Base-by-base conservation (phyloP, 2,113 vertebrate species). In the Loxodonta africana region DNA sequence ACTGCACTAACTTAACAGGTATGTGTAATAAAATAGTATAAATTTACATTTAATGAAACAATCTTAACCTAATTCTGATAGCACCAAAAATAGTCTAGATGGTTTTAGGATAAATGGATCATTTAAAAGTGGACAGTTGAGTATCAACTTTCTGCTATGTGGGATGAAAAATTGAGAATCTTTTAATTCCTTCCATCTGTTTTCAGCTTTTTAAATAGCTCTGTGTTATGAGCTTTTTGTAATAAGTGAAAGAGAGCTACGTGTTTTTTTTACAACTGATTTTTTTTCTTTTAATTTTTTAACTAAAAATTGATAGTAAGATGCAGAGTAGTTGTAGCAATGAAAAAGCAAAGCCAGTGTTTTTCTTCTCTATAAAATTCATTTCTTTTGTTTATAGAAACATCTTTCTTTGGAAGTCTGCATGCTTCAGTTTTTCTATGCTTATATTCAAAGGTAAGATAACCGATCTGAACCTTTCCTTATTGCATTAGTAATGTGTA, bases 361-460 rank as follows among this genome's bases (percentile, higher is more conserved):
- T 37, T 97, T 98, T 82, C 20, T 81, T 85, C 28, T 96, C 41
- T 77, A 37, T 62, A 33, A 98, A 78, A 95, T 15, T 86, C 12
- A 9, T 95, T 95, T 97, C 10, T 12, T 98, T 65, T 98, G 63
- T 96, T 98, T 97, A 87, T 98, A 99, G 99, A 99, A 99, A 98
- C 99, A 99, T 97, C 99, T 99, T 90, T 99, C 99, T 57, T 98
- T 99, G 98, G 99, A 99, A 98, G 99, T 99, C 96, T 99, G 99
- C 98, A 99, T 99, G 99, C 98, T 99, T 98, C 99, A 99, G 98
- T 99, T 99, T 99, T 99, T 99, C 98, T 99, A 99, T 98, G 99
- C 99, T 69, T 99, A 99, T 91, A 99, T 99, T 95, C 99, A 99
- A 98, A 99, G 99, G 99, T 99, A 98, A 99, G 99, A 96, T 37